These are phyloP conservation scores for Microtus ochrogaster DNA, from an alignment of 2,113 vertebrate genomes.

Conservation along the genomic window DNA sequence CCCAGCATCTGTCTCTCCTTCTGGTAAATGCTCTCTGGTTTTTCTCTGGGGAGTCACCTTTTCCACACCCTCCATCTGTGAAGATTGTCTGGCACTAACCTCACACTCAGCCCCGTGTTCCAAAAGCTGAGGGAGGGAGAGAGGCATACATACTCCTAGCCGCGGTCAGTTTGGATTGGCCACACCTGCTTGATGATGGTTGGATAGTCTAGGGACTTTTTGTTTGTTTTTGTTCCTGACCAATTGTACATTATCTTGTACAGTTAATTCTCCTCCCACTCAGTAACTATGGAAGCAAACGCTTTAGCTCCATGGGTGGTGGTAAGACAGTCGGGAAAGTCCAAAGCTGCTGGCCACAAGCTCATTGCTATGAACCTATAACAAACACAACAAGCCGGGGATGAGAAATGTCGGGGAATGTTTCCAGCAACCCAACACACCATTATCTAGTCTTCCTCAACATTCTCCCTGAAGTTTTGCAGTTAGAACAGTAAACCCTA, in stretches of 20 bases:
- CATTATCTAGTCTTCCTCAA: background rate
- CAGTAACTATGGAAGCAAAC: background rate
- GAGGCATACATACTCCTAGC: rapidly evolving
- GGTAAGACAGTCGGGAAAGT: background rate
- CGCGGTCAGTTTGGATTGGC: background rate
- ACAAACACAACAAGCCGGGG: background rate
- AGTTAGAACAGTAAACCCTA: background rate
- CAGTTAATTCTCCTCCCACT: background rate
- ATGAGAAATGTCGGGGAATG: background rate
- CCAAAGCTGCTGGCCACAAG: background rate
- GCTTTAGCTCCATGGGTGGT: background rate
- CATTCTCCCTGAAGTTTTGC: background rate
- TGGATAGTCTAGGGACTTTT: background rate
- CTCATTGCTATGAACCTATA: background rate
- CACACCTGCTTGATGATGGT: background rate
- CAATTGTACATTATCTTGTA: background rate
- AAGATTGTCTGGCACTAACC: background rate
- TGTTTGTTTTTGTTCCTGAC: background rate
- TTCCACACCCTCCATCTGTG: background rate
- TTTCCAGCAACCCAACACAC: background rate
- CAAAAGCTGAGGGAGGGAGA: background rate
- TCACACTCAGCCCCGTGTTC: background rate
- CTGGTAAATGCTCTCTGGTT: conserved; percentile 59
- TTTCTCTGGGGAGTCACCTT: conserved; percentile 45
- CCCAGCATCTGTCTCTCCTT: conserved; percentile 10